Evolutionary conservation across 2,888 invertebrate species (phyloP), one percentile per base, ranked within the genome.

Genomic region (Catocala sponsa): DNA sequence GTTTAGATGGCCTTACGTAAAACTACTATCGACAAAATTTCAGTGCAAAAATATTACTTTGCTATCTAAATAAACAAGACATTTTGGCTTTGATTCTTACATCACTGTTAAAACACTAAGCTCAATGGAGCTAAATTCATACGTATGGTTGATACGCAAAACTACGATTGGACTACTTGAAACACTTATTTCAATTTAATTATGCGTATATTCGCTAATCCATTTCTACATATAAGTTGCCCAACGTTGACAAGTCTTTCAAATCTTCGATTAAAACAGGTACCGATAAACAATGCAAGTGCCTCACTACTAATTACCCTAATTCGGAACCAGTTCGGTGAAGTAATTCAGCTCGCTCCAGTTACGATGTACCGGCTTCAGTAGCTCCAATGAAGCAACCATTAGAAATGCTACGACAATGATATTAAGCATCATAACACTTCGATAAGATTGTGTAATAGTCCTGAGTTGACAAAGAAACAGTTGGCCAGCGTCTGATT

Each of bases 391-490:
- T 76, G 67, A 63, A 65, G 75, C 68, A 78, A 78, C 71, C 66
- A 59, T 59, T 69, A 68, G 76, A 65, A n/a, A 73, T 73, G 53
- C 68, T 60, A 70, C 63, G 65, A 57, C 68, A 71, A 63, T 66
- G 66, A 59, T 75, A 75, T 78, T 77, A 69, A 25, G 9, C 52
- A 44, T 57, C 56, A 54, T 53, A 49, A 49, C 43, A 52, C 25
- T 38, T 67, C 69, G 53, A 60, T 61, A 54, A 65, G 38, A 52
- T 81, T 82, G 72, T 70, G 78, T 73, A 78, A 81, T 72, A 75
- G 74, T 72, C 78, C 64, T 75, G 69, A 73, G 81, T 83, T 84
- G 86, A 86, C 85, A 81, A 84, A 83, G 78, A 74, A 76, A 78
- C 82, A 81, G 74, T 76, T 78, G 80, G 72, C 57, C 50, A 47